Evolutionary conservation across 2,797 vertebrate genomes (phyloP).

Genomic region (Myripristis jacobus): DNA sequence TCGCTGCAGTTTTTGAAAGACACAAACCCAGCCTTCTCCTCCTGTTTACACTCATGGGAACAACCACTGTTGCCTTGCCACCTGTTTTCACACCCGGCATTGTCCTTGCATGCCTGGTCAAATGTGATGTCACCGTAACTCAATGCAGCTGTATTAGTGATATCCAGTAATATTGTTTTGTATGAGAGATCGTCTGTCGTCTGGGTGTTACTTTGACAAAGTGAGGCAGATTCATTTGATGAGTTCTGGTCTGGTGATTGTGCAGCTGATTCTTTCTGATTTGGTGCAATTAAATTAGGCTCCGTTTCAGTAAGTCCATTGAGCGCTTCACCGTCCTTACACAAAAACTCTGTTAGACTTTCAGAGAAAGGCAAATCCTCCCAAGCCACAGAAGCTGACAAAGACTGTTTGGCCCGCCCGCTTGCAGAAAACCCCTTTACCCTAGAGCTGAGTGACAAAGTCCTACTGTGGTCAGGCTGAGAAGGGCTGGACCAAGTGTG

Average conservation of each 20-base stretch:
- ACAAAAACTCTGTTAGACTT: constrained; percentile 70
- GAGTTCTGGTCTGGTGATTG: constrained; percentile 6
- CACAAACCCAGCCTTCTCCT: not conserved
- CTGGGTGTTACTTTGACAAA: constrained; percentile 22
- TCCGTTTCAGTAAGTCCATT: constrained; percentile 14
- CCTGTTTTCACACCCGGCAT: not conserved
- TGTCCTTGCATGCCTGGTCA: not conserved
- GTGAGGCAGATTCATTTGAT: constrained; percentile 6
- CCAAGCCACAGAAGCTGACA: constrained; percentile 54
- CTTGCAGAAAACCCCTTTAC: constrained; percentile 6
- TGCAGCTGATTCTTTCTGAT: not conserved
- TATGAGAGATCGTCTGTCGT: not conserved
- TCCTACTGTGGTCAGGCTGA: not conserved
- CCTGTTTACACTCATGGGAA: constrained; percentile 1
- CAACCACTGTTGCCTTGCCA: not conserved
- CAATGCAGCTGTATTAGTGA: constrained; percentile 26
- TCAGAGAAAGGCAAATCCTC: constrained; percentile 78
- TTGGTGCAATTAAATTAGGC: not conserved
- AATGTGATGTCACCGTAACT: not conserved
- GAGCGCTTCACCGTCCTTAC: constrained; percentile 43
- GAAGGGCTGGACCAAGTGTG: constrained; percentile 19
- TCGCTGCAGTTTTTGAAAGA: constrained; percentile 33
- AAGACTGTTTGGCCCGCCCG: constrained; percentile 14
- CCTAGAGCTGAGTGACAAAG: not conserved
- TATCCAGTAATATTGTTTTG: constrained; percentile 17